Evolutionary conservation across 2,113 vertebrate genomes (phyloP).

Genomic region (Oncorhynchus tshawytscha): DNA sequence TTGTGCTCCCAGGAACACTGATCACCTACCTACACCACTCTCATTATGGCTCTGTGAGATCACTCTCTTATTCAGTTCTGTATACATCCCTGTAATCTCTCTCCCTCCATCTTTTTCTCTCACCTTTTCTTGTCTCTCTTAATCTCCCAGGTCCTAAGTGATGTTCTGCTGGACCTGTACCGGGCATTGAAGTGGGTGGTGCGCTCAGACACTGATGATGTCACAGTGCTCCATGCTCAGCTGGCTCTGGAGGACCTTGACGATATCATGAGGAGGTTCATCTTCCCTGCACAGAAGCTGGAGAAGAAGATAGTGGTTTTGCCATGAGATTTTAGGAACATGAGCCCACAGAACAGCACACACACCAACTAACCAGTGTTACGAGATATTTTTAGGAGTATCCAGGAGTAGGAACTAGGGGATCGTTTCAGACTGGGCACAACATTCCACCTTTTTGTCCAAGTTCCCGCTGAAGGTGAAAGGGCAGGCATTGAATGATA

Average conservation of each 20-base stretch:
- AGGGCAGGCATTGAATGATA: not conserved
- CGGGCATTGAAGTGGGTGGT: conserved; percentile 86
- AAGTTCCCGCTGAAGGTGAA: not conserved
- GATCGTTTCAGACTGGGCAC: too few relatives aligned
- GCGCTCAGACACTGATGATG: conserved; percentile 72
- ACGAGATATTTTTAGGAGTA: too few relatives aligned
- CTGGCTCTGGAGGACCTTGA: conserved; percentile 91
- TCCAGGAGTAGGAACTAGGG: too few relatives aligned
- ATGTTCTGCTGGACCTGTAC: conserved; percentile 88
- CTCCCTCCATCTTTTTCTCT: not conserved
- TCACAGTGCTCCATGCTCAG: conserved; percentile 83
- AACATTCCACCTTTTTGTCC: conserved; percentile 56
- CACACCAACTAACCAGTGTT: not conserved
- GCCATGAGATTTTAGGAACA: conserved; percentile 62
- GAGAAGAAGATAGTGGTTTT: conserved; percentile 88
- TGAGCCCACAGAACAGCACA: not conserved
- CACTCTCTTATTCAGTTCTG: not conserved
- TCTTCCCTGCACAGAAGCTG: conserved; percentile 85
- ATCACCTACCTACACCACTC: not conserved
- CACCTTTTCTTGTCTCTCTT: too few relatives aligned
- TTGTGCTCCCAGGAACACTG: too few relatives aligned
- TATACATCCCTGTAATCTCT: not conserved
- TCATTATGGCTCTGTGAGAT: not conserved
- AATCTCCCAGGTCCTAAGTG: conserved; percentile 74
- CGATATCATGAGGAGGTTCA: conserved; percentile 73